Evolutionary conservation across 2,797 vertebrate genomes (phyloP).

Genomic region (Alcedo atthis): DNA sequence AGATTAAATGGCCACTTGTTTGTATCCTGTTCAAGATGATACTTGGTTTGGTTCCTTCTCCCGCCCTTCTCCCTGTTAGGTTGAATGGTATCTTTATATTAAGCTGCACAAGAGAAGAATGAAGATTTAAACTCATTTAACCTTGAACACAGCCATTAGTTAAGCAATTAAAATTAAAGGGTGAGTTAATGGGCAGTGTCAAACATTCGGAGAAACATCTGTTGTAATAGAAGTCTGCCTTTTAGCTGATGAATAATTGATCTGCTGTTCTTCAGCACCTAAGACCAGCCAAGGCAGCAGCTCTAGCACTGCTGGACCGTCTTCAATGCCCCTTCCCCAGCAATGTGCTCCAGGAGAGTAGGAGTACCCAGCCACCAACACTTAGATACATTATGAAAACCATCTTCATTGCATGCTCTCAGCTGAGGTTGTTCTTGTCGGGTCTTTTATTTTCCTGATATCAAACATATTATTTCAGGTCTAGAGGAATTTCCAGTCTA

Average conservation of each 20-base stretch:
- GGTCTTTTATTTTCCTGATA: not conserved
- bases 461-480: not conserved
- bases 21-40: not conserved
- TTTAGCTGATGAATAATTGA: conserved; percentile 76
- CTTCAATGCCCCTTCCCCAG: not conserved
- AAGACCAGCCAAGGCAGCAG: not conserved
- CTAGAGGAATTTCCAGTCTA: not conserved
- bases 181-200: conserved; percentile 77
- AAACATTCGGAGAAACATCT: conserved; percentile 76
- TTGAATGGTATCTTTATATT: not conserved
- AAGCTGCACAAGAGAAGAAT: not conserved
- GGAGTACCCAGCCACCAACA: not conserved
- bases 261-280: conserved; percentile 34
- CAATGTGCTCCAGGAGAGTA: not conserved
- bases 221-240: conserved; percentile 68
- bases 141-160: conserved; percentile 74
- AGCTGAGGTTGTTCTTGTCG: not conserved
- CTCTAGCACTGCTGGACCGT: not conserved
- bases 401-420: fast-evolving
- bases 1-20: not conserved
- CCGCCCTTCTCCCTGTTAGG: not conserved
- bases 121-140: conserved; percentile 72
- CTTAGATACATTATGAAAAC: not conserved
- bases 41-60: not conserved
- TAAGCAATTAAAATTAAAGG: conserved; percentile 77